Percentiles rank a stretch among this genome's conserved stretches.
phyloP scores from a whole-genome alignment of 2,113 vertebrate genomes.

The Promerops cafer region DNA sequence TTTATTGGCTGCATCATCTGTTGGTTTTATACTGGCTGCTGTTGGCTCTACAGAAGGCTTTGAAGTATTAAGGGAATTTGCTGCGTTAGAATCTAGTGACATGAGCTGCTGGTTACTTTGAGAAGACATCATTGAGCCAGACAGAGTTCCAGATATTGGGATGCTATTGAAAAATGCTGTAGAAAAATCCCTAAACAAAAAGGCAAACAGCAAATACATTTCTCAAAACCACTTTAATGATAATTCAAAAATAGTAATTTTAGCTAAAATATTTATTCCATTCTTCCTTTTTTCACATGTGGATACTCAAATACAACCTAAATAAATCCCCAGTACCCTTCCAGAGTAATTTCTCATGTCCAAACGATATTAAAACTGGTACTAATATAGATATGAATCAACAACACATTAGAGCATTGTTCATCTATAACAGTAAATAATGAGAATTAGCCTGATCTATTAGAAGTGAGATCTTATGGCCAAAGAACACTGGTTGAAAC shows the following conservation, averaged over 20 bases:
- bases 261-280: background rate
- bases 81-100: constrained; percentile 84
- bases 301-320: background rate
- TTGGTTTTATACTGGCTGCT: constrained; percentile 73
- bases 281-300: background rate
- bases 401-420: background rate
- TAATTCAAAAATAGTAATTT: background rate
- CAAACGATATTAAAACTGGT: background rate
- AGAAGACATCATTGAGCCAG: constrained; percentile 87
- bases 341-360: background rate
- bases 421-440: background rate
- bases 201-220: background rate
- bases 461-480: background rate
- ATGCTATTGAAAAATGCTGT: constrained; percentile 97
- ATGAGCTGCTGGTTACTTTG: constrained; percentile 86
- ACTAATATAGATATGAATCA: background rate
- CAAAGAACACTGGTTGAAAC: background rate
- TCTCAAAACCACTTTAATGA: background rate
- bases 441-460: background rate
- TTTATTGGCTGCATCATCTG: constrained; percentile 80
- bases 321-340: background rate
- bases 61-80: constrained; percentile 77
- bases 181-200: constrained; percentile 87
- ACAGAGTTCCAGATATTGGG: constrained; percentile 85
- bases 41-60: constrained; percentile 80